Base-by-base conservation (phyloP, 2,888 invertebrate species). In the Parnassius apollo region DNA sequence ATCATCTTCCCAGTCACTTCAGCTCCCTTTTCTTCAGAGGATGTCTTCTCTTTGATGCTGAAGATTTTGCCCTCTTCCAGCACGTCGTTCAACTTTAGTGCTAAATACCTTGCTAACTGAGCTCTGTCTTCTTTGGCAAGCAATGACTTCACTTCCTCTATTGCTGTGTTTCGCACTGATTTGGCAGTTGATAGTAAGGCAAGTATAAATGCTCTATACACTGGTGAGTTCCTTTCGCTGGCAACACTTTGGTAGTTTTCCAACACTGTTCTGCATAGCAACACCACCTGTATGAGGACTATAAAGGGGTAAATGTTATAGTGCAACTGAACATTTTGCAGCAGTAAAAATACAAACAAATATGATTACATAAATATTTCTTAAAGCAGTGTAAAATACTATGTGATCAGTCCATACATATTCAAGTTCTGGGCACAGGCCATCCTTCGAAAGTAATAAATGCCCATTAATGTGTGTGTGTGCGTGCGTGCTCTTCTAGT, bases 211-310 rank as follows among this genome's bases (percentile, higher is more conserved):
- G 96, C 96, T 72, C 94, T 93, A 76, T 95, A 94, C 56, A 97
- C 83, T 0, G 95, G 94, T 2, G 93, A 93, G 18, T 93, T 83
- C 70, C 93, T 92, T 18, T 95, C 95, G 70, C 93, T 94, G 68
- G 96, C 85, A 80, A 94, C 94, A 71, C 93, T 93, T 11, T 92
- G 92, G 88, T 96, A 95, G 70, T 95, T 94, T 65, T 94, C 92
- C 56, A 97, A 86, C 50, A 97, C 89, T 66, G 93, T 93, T 81
- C 95, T 95, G 77, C 96, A 95, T 72, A 97, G 92, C 73, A 94
- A 90, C 86, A 95, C 94, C 69, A 97, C 93, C 84, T 95, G 94
- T 86, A 93, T 82, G 78, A 86, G 84, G 88, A 93, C 92, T 92
- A 85, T 86, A 89, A 87, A 86, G 85, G 85, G 83, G 88, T 88